Evolutionary conservation across 2,888 invertebrate species (phyloP).

Genomic region (Hartigia nigra): DNA sequence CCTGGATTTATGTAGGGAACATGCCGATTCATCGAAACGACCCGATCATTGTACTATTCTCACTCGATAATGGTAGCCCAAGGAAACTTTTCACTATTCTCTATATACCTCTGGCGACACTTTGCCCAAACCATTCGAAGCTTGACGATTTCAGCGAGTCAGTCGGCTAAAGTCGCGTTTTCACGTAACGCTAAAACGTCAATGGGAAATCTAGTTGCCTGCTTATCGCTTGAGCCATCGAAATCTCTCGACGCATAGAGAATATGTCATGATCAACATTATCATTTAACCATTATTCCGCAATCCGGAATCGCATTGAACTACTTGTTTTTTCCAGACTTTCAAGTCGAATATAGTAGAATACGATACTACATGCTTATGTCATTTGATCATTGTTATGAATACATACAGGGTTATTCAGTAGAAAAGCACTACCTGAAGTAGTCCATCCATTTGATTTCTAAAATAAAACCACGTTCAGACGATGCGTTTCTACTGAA

Average conservation of each 20-base stretch:
- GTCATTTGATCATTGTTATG: no score
- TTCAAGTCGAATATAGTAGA: background rate
- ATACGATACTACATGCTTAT: background rate
- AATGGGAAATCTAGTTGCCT: background rate
- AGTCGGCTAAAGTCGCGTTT: background rate
- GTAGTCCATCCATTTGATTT: no score
- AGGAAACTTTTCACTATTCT: background rate
- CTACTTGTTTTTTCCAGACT: background rate
- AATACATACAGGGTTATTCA: no score
- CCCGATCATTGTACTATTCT: slow-evolving; percentile 36
- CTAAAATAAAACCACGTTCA: no score
- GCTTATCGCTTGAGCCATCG: background rate
- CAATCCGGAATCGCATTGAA: background rate
- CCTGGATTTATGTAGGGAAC: slow-evolving; percentile 56
- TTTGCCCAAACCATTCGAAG: slow-evolving; percentile 37
- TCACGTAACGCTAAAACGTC: background rate
- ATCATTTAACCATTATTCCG: background rate
- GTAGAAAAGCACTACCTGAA: no score
- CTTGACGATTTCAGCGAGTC: background rate
- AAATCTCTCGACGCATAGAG: background rate
- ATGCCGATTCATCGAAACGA: slow-evolving; percentile 49
- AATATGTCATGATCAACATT: background rate
- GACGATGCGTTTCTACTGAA: no score
- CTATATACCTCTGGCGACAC: slow-evolving; percentile 35
- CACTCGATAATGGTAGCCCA: background rate